A percentile compares a stretch with the other conserved stretches of the same genome.
Conservation (phyloP, 2,888 invertebrate genomes). For the Cremastobaeus sp. region DNA sequence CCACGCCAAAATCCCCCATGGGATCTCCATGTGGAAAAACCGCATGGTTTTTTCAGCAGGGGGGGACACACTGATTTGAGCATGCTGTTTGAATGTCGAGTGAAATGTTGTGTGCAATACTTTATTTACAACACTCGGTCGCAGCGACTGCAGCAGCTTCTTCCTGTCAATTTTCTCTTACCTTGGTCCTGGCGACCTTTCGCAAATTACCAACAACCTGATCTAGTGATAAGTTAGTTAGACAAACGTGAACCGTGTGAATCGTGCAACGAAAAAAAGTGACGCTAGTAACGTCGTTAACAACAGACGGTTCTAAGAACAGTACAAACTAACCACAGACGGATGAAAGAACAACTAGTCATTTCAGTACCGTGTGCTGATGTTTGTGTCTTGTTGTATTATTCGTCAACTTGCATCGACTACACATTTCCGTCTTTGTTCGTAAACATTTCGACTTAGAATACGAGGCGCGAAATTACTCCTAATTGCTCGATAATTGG, state of each 20-base stretch:
- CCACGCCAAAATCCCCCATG: too few species aligned
- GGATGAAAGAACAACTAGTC: conserved; percentile 14
- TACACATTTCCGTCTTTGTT: conserved; percentile 11
- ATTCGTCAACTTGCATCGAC: conserved; percentile 12
- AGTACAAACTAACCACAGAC: conserved; percentile 49
- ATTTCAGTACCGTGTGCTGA: conserved; percentile 21
- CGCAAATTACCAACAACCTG: conserved; percentile 2
- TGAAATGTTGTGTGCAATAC: conserved; percentile 51
- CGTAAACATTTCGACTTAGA: conserved; percentile 19
- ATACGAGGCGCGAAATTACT: conserved; percentile 20
- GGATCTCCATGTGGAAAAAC: too few species aligned
- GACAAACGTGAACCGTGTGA: conserved; percentile 31
- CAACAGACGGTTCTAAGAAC: conserved; percentile 37
- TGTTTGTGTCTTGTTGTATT: conserved; percentile 18
- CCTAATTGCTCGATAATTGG: conserved; percentile 28
- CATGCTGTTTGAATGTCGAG: conserved; percentile 44
- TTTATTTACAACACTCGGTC: conserved; percentile 37
- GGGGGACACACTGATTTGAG: conserved; percentile 31
- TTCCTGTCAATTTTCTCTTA: too few species aligned
- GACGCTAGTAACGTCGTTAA: conserved; percentile 29
- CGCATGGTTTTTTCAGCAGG: conserved; percentile 18
- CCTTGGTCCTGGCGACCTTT: conserved; percentile 31
- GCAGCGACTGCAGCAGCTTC: conserved; percentile 9
- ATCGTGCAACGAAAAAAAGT: conserved; percentile 52
- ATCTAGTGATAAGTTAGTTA: conserved; percentile 22